These are phyloP conservation scores for Zosterops lateralis DNA, from an alignment of 2,113 vertebrate genomes.

Conservation along the genomic window DNA sequence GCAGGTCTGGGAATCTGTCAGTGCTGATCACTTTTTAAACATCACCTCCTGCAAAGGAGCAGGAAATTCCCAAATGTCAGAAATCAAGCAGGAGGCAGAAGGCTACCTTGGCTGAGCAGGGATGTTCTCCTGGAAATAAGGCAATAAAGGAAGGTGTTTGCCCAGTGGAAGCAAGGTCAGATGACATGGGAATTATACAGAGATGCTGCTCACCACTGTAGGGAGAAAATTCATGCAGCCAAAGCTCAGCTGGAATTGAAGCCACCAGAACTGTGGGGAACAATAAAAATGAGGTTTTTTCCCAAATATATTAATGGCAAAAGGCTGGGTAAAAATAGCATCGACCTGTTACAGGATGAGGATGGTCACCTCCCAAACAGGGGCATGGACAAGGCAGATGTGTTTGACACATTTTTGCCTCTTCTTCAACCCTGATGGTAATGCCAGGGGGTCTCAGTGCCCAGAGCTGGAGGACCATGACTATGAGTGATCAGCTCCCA, in stretches of 20 bases:
- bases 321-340: not conserved
- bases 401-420: not conserved
- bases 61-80: not conserved
- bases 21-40: fast-evolving
- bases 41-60: not conserved
- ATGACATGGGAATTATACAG: not conserved
- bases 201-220: not conserved
- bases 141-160: not conserved
- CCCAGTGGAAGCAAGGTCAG: not conserved
- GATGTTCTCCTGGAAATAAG: not conserved
- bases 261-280: not conserved
- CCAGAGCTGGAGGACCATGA: too few species aligned
- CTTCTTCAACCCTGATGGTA: not conserved
- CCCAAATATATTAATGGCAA: not conserved
- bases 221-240: not conserved
- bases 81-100: not conserved
- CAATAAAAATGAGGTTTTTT: not conserved
- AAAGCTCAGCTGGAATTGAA: not conserved
- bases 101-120: not conserved
- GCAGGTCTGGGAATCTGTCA: fast-evolving
- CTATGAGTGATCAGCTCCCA: too few species aligned
- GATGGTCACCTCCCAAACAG: not conserved
- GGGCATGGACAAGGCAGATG: not conserved
- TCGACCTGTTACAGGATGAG: not conserved
- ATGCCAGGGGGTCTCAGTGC: not conserved